phyloP scores from a whole-genome alignment of 92 coral and sea anemone genomes.

The Montipora capitata region DNA sequence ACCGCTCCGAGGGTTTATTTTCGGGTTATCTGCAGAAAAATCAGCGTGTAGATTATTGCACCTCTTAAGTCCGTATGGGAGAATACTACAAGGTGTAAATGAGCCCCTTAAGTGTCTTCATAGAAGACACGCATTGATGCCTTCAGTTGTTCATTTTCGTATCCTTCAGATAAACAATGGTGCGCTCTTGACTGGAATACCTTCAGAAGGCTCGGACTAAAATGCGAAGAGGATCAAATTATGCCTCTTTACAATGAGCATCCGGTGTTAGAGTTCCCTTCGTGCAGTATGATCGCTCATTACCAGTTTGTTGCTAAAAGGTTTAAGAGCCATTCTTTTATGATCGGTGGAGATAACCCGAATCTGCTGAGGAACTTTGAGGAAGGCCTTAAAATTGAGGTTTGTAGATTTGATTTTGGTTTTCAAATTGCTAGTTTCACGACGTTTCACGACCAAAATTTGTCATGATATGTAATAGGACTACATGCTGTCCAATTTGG shows the following conservation, averaged over 20 bases:
- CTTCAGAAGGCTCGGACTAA: slow-evolving; percentile 6
- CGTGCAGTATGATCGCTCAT: slow-evolving; percentile 37
- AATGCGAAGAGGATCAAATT: slow-evolving; percentile 17
- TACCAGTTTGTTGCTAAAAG: slow-evolving; percentile 34
- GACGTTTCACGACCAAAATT: too few relatives aligned
- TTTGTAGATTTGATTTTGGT: not conserved
- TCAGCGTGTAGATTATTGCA: too few relatives aligned
- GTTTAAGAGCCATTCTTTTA: not conserved
- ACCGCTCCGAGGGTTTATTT: too few relatives aligned
- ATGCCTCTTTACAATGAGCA: slow-evolving; percentile 29
- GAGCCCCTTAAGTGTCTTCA: too few relatives aligned
- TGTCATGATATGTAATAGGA: too few relatives aligned
- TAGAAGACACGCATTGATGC: not conserved
- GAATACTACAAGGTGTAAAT: too few relatives aligned
- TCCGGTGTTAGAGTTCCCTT: slow-evolving; percentile 31
- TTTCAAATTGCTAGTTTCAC: too few relatives aligned
- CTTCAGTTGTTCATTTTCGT: not conserved
- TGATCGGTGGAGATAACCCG: slow-evolving; percentile 34
- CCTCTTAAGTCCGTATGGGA: too few relatives aligned
- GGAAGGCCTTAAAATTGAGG: slow-evolving; percentile 27
- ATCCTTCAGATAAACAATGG: slow-evolving; percentile 21
- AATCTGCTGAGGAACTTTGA: slow-evolving; percentile 18
- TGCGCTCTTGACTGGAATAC: slow-evolving; percentile 8
- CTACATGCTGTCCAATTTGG: too few relatives aligned
- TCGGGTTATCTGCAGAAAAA: too few relatives aligned